Conservation (phyloP, 2,113 vertebrate species). For the Penelope pileata region DNA sequence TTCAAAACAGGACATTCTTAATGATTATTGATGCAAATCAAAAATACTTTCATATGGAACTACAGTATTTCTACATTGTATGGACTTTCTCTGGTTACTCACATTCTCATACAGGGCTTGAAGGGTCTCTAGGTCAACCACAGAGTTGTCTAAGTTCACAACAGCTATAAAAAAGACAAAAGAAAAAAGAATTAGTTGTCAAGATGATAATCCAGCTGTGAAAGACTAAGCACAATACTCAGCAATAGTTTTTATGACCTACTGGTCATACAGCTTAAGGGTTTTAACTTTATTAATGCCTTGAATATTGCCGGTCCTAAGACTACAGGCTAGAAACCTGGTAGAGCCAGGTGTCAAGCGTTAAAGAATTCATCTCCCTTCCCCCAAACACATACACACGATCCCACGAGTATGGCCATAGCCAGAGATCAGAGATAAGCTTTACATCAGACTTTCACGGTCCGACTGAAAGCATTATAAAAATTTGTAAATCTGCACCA, state of each 20-base stretch:
- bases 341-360: constrained; percentile 29
- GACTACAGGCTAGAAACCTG: neutral
- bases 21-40: neutral
- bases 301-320: neutral
- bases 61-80: neutral
- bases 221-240: constrained; percentile 12
- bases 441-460: constrained; percentile 53
- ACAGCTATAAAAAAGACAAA: constrained; percentile 80
- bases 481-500: constrained; percentile 63
- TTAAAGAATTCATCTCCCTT: constrained; percentile 58
- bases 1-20: neutral
- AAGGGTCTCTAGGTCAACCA: constrained; percentile 96
- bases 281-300: constrained; percentile 24
- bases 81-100: constrained; percentile 76
- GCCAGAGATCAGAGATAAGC: constrained; percentile 62
- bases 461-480: constrained; percentile 57
- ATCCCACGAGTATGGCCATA: constrained; percentile 33
- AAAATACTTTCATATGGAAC: neutral
- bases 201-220: constrained; percentile 44
- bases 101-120: constrained; percentile 98
- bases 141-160: constrained; percentile 95
- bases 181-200: constrained; percentile 41
- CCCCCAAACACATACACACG: constrained; percentile 11
- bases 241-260: constrained; percentile 19
- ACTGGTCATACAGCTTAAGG: neutral